Conservation (phyloP, 2,113 vertebrate species). For the Anolis sagrei region DNA sequence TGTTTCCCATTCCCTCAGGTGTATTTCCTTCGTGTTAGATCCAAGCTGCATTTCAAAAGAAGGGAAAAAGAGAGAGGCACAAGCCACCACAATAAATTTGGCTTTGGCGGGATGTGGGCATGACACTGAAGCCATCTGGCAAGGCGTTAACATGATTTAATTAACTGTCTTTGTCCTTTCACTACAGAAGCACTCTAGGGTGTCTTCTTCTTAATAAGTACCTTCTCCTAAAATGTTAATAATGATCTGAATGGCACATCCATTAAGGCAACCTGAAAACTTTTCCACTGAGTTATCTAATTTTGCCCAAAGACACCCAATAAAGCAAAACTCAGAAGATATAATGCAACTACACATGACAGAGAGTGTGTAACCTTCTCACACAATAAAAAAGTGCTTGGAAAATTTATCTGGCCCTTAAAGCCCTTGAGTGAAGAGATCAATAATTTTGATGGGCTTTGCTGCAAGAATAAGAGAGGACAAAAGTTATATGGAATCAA, state of each 20-base stretch:
- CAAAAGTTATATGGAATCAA: background rate
- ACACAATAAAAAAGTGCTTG: background rate
- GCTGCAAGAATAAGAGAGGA: background rate
- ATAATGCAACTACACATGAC: accelerated
- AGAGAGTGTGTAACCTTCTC: slow-evolving; percentile 25
- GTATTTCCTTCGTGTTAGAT: background rate
- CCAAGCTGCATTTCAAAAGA: background rate
- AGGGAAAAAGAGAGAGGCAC: too few relatives aligned
- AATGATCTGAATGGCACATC: slow-evolving; percentile 45
- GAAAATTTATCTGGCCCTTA: slow-evolving; percentile 12
- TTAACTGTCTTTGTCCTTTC: slow-evolving; percentile 40
- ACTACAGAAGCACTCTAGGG: slow-evolving; percentile 9
- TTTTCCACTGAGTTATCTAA: slow-evolving; percentile 35
- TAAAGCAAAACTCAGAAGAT: slow-evolving; percentile 41
- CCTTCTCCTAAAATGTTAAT: slow-evolving; percentile 43
- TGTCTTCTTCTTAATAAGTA: slow-evolving; percentile 34
- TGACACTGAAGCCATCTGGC: slow-evolving; percentile 31
- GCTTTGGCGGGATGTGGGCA: slow-evolving; percentile 6
- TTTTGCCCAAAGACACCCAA: slow-evolving; percentile 43
- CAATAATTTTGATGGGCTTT: background rate
- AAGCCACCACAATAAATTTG: background rate
- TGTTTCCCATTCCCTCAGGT: background rate
- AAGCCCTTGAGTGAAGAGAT: background rate
- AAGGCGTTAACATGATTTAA: slow-evolving; percentile 34
- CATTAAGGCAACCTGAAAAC: slow-evolving; percentile 53